Percentiles rank a stretch among this genome's conserved stretches.
These are phyloP conservation scores for Oreochromis aureus DNA, from an alignment of 2,113 vertebrate species.

Conservation along the genomic window DNA sequence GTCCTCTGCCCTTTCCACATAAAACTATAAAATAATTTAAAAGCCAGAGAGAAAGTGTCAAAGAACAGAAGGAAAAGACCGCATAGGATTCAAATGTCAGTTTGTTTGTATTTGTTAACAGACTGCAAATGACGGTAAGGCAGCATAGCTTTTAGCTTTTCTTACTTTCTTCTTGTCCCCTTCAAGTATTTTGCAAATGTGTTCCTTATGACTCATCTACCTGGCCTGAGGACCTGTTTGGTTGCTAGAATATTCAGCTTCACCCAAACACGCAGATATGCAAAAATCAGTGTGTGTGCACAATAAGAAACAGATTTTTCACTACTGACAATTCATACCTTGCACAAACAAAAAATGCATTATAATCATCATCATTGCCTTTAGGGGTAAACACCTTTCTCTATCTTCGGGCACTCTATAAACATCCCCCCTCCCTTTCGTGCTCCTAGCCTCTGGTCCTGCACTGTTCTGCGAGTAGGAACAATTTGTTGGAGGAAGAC, in stretches of 20 bases:
- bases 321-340: neutral
- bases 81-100: neutral
- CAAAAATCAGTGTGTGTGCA: neutral
- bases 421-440: constrained; percentile 20
- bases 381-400: constrained; percentile 52
- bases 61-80: neutral
- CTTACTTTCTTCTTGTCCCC: neutral
- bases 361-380: constrained; percentile 24
- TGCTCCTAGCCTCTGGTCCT: neutral
- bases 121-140: neutral
- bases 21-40: neutral
- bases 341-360: constrained; percentile 8
- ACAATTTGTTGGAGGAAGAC: constrained; percentile 28
- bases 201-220: constrained; percentile 22
- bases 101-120: neutral
- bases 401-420: constrained; percentile 49
- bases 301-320: neutral
- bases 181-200: neutral
- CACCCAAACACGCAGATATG: constrained; percentile 1
- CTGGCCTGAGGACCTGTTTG: constrained; percentile 20
- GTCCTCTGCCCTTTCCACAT: neutral
- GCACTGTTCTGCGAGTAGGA: neutral
- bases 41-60: neutral
- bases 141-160: neutral
- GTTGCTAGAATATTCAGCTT: constrained; percentile 1